Evolutionary conservation across 2,113 vertebrate genomes (phyloP).

Genomic region (Struthidea cinerea): DNA sequence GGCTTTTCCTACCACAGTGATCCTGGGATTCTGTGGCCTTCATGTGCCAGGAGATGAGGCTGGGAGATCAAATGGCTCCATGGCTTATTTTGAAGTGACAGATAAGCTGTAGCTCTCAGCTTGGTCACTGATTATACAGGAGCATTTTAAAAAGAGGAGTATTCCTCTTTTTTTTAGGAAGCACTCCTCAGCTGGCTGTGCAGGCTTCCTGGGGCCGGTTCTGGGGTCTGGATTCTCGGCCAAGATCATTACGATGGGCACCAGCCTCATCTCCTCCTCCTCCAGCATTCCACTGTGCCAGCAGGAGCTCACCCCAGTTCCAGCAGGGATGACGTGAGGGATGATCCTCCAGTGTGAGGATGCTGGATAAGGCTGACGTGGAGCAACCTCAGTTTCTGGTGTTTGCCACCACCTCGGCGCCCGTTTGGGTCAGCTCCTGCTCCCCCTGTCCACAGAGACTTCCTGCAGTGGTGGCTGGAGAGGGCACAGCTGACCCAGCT

Average conservation of each 20-base stretch:
- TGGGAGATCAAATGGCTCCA: not conserved
- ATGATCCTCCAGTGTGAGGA: not conserved
- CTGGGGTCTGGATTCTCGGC: not conserved
- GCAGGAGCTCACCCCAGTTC: not conserved
- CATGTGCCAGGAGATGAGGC: not conserved
- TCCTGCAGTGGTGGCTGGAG: not conserved
- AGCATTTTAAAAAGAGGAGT: not conserved
- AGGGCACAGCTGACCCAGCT: fast-evolving
- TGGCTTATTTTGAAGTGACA: not conserved
- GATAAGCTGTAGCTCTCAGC: not conserved
- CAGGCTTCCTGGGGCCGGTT: not conserved
- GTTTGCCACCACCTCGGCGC: not conserved
- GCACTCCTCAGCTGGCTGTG: not conserved
- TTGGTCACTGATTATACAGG: not conserved
- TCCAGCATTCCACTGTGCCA: not conserved
- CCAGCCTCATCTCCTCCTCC: not conserved
- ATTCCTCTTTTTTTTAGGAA: not conserved
- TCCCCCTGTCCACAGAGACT: not conserved
- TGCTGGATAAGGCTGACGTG: fast-evolving
- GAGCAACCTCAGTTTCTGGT: not conserved
- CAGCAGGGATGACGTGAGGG: not conserved
- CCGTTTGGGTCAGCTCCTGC: not conserved
- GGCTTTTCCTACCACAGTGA: not conserved
- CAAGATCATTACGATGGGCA: not conserved
- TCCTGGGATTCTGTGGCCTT: not conserved